Evolutionary conservation across 64 coral and sea anemone species (phyloP), one percentile per base, ranked within the genome.

Genomic region (Actinia equina): DNA sequence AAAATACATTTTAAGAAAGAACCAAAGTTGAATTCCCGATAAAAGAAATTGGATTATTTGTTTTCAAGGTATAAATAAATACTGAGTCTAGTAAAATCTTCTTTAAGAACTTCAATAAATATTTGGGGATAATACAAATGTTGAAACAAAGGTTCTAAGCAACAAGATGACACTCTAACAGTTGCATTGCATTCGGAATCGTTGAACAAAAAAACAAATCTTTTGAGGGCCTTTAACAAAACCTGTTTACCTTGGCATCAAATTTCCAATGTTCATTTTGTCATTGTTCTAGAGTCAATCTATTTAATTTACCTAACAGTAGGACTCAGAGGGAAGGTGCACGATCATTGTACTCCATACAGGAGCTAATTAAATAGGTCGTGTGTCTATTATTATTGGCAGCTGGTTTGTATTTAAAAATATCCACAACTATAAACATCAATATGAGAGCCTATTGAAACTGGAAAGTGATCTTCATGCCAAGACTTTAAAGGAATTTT

Each of bases 211-310:
- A 30, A 26, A 16, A n/a, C 53, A 59, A 43, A 59, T 44, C 55
- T 60, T 85, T 41, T 85, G 55, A 19, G 83, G 83, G 52, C 55
- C 56, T 84, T 84, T 84, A 58, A 17, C 25, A 60, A 53, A 53
- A 37, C 25, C 17, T 63, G 59, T 85, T 57, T 85, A 42, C 58
- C 16, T 85, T 60, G 1, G 6, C 20, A 54, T 85, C 25, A 37
- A 85, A 85, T 85, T 85, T 85, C 4, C 83, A 85, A 44, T 85
- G 83, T 85, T 85, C 83, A 85, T 59, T 85, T 85, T 18, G 83
- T 5, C 52, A 59, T 85, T 59, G 83, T 85, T 30, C 9, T 13
- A 3, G 52, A 57, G 53, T 85, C 83, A 85, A 85, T 85, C 17
- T 17, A 85, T 85, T 85, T 85, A 60, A 85, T 85, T 85, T 85